Conservation (phyloP, 1,140 invertebrate species). For the Chironomus striatipennis region DNA sequence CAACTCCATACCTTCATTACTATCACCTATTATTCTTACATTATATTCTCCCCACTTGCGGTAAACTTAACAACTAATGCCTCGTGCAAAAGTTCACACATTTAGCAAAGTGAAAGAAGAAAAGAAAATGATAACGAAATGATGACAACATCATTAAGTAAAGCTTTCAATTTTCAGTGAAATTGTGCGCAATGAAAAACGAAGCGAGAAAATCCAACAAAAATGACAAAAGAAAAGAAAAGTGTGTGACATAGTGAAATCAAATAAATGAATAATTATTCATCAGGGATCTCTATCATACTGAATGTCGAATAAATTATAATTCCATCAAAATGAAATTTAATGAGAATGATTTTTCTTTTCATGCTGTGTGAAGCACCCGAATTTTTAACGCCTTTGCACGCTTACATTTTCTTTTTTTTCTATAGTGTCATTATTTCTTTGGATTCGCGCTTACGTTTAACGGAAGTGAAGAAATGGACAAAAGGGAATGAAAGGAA, state of each 20-base stretch:
- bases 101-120: not conserved
- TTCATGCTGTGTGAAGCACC: not conserved
- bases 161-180: not conserved
- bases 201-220: not conserved
- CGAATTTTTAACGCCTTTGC: not conserved
- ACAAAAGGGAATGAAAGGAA: too few species aligned
- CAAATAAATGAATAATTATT: constrained; percentile 15
- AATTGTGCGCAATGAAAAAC: not conserved
- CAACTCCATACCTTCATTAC: not conserved
- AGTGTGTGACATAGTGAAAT: not conserved
- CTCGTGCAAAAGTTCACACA: constrained; percentile 7
- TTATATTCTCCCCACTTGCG: not conserved
- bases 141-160: constrained; percentile 2
- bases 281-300: constrained; percentile 12
- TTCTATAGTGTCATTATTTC: too few species aligned
- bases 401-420: not conserved
- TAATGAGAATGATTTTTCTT: constrained; percentile 14
- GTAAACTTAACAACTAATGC: constrained; percentile 3
- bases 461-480: too few species aligned
- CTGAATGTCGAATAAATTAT: constrained; percentile 7
- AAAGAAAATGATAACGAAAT: constrained; percentile 2
- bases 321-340: constrained; percentile 14
- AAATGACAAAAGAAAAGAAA: too few species aligned
- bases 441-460: too few species aligned
- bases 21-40: not conserved